A percentile compares a stretch with the other conserved stretches of the same genome.
Evolutionary conservation across 2,888 invertebrate species (phyloP).

Genomic region (Arge pagana): DNA sequence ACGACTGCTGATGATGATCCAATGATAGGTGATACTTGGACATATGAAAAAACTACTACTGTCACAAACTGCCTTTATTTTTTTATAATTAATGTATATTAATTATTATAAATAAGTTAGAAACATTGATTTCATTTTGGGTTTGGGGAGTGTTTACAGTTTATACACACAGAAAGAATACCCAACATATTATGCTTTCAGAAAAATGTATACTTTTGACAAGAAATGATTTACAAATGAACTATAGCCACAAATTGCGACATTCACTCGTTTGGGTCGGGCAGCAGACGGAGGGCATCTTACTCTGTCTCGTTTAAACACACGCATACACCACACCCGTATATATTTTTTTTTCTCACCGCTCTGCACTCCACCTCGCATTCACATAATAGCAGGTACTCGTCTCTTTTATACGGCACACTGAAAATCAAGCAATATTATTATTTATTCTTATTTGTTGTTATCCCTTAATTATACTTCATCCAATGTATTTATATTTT

Average conservation of each 20-base stretch:
- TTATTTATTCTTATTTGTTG: constrained; percentile 45
- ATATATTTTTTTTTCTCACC: constrained; percentile 28
- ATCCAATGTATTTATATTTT: constrained; percentile 55
- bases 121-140: constrained; percentile 55
- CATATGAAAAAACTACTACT: constrained; percentile 37
- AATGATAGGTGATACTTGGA: too few relatives aligned
- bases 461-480: constrained; percentile 58
- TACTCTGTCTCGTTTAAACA: constrained; percentile 18
- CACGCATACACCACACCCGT: constrained; percentile 26
- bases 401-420: constrained; percentile 41
- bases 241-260: constrained; percentile 58
- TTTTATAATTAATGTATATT: constrained; percentile 57
- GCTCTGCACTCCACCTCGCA: constrained; percentile 30
- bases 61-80: constrained; percentile 51
- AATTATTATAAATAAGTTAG: constrained; percentile 59
- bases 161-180: constrained; percentile 57
- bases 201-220: constrained; percentile 63
- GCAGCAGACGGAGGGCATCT: constrained; percentile 3
- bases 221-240: constrained; percentile 65
- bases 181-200: constrained; percentile 51
- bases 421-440: constrained; percentile 61
- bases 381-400: constrained; percentile 11
- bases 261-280: constrained; percentile 24
- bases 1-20: too few relatives aligned
- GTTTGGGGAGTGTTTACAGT: constrained; percentile 55